These are phyloP conservation scores for Eremobia ochroleuca DNA, from an alignment of 2,888 invertebrate genomes.

Conservation along the genomic window DNA sequence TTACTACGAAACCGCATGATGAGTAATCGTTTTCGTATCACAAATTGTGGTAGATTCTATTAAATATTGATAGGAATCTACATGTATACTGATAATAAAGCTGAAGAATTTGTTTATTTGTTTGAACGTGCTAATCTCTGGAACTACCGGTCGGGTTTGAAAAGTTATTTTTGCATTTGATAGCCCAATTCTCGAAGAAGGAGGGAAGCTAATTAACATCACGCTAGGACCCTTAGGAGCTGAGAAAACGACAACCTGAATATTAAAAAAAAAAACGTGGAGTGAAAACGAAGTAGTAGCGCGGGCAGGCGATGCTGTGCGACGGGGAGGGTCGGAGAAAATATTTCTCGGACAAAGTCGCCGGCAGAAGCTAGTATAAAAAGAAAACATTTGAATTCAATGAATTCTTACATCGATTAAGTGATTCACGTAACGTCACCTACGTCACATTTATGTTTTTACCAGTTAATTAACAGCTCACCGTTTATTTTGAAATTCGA, in stretches of 20 bases:
- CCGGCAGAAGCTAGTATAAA: not conserved
- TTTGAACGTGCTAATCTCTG: not conserved
- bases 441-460: not conserved
- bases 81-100: not conserved
- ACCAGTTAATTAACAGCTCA: constrained; percentile 1
- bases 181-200: not conserved
- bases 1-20: constrained; percentile 15
- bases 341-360: not conserved
- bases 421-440: constrained; percentile 7
- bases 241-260: no score
- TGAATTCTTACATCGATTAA: constrained; percentile 16
- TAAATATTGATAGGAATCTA: constrained; percentile 13
- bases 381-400: constrained; percentile 8
- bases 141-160: not conserved
- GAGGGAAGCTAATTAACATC: no score
- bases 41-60: constrained; percentile 30
- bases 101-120: not conserved
- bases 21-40: constrained; percentile 20
- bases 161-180: not conserved
- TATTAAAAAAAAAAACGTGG: no score
- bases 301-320: no score
- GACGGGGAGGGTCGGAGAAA: not conserved
- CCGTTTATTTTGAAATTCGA: constrained; percentile 6
- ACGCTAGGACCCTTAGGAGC: no score
- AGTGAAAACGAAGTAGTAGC: no score